These are phyloP conservation scores for Sitta europaea DNA, from an alignment of 2,113 vertebrate species.

Conservation along the genomic window DNA sequence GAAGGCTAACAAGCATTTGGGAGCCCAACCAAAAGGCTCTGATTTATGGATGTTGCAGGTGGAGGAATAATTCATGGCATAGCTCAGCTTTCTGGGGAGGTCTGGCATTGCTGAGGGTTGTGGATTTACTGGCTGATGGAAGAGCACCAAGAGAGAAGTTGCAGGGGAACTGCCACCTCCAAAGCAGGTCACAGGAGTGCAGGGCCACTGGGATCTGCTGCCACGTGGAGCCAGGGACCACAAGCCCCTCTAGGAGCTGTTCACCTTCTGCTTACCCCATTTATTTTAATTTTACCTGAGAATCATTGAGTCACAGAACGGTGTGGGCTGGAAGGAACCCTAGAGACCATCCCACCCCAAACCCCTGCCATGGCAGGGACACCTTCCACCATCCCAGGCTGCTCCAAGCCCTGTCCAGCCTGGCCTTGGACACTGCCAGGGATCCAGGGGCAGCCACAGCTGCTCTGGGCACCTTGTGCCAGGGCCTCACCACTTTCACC, in stretches of 20 bases:
- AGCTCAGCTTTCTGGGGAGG: neutral
- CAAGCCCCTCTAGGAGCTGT: neutral
- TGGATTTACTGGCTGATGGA: neutral
- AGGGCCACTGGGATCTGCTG: neutral
- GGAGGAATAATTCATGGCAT: neutral
- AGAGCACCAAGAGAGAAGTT: neutral
- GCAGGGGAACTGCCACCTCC: neutral
- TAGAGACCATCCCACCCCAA: neutral
- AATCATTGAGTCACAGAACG: neutral
- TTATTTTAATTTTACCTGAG: neutral
- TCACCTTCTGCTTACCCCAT: neutral
- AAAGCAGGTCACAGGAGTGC: neutral
- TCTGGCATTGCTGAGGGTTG: neutral
- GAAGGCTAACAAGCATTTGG: constrained; percentile 21
- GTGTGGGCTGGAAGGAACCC: neutral
- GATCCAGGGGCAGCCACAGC: neutral
- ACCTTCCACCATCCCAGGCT: rapidly evolving
- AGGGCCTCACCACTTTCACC: neutral
- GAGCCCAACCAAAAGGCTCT: neutral
- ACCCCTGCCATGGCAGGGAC: neutral
- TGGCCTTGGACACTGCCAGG: neutral
- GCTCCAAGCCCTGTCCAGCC: rapidly evolving
- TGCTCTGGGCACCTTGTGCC: neutral
- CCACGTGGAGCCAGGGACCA: neutral
- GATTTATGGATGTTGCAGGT: neutral